Percentiles rank a stretch among this genome's conserved stretches.
These are phyloP conservation scores for Anarsia innoxiella DNA, from an alignment of 2,888 invertebrate species.

Conservation along the genomic window DNA sequence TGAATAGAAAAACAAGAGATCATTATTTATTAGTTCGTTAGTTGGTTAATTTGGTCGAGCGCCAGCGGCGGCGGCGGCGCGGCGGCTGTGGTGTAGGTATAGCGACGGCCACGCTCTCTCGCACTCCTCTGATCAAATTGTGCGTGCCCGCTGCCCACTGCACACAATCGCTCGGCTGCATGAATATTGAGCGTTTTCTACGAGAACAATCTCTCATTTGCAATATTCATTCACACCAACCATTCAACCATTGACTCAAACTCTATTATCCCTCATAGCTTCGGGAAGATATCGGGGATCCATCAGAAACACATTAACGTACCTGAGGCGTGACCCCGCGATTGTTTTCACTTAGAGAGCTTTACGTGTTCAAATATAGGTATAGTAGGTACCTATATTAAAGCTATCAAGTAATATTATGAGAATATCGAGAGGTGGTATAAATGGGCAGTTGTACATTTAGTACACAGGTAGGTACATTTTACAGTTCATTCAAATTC, in stretches of 20 bases:
- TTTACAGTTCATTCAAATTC: no score
- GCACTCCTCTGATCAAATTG: conserved; percentile 60
- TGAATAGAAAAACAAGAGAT: conserved; percentile 74
- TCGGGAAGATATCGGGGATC: conserved; percentile 46
- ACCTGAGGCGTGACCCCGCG: conserved; percentile 37
- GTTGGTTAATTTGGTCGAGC: conserved; percentile 72
- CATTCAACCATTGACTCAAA: no score
- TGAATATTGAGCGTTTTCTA: conserved; percentile 46
- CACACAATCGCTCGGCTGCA: no score
- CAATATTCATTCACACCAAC: neutral
- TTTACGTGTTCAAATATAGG: conserved; percentile 21
- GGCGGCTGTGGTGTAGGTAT: no score
- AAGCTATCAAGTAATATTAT: no score
- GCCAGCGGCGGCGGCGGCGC: conserved; percentile 60
- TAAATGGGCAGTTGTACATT: no score
- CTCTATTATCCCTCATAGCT: no score
- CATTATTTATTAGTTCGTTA: conserved; percentile 75
- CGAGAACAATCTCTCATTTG: conserved; percentile 11
- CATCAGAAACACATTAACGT: conserved; percentile 72
- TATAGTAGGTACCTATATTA: no score
- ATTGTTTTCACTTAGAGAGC: conserved; percentile 40
- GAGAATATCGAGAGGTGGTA: no score
- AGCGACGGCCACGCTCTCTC: conserved; percentile 69
- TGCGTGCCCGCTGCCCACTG: conserved; percentile 45
- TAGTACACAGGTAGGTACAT: no score